Percentiles rank a stretch among this genome's conserved stretches.
These are phyloP conservation scores for Cossypha polioptera DNA, from an alignment of 2,797 vertebrate species.

Conservation along the genomic window DNA sequence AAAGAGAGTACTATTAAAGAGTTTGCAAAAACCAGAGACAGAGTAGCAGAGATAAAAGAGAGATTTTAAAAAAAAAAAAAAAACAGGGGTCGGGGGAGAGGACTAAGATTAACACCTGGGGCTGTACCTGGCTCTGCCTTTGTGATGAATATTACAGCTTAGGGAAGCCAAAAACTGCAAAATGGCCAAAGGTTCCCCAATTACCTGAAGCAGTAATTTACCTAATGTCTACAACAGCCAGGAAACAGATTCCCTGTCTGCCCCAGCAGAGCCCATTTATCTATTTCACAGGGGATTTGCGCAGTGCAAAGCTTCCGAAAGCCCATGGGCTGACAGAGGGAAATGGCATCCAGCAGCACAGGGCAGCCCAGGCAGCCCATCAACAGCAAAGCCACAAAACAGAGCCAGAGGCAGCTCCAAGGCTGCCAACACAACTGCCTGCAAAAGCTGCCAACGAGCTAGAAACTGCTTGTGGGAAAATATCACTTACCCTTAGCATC, in stretches of 20 bases:
- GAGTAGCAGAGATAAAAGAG: background rate
- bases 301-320: slow-evolving; percentile 37
- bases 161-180: background rate
- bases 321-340: slow-evolving; percentile 55
- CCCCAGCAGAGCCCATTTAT: slow-evolving; percentile 44
- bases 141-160: background rate
- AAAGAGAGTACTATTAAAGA: background rate
- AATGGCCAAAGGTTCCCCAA: background rate
- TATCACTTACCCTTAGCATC: slow-evolving; percentile 77
- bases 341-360: slow-evolving; percentile 63
- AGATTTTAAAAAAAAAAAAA: background rate
- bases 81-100: background rate
- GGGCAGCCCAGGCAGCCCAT: slow-evolving; percentile 60
- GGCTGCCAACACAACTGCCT: slow-evolving; percentile 76
- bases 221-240: background rate
- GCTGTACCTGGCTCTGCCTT: background rate
- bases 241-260: background rate
- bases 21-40: background rate
- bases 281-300: slow-evolving; percentile 51
- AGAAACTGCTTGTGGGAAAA: slow-evolving; percentile 78
- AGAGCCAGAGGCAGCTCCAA: slow-evolving; percentile 67
- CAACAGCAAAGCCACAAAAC: slow-evolving; percentile 45
- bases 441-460: slow-evolving; percentile 73
- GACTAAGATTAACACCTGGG: background rate
- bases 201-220: slow-evolving; percentile 5